phyloP scores from a whole-genome alignment of 2,888 invertebrate genomes.

The Polydrusus cervinus region DNA sequence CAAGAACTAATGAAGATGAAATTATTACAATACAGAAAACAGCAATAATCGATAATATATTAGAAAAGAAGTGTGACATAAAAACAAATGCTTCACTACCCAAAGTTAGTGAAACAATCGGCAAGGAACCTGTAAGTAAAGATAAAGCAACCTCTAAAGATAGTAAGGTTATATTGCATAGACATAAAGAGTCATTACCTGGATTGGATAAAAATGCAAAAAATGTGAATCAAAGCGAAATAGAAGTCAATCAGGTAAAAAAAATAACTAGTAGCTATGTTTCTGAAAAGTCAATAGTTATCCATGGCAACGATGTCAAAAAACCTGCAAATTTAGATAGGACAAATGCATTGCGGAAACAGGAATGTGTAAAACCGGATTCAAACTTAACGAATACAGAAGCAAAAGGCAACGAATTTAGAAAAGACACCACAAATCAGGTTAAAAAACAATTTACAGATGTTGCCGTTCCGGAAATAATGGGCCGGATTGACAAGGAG shows the following conservation, averaged over 20 bases:
- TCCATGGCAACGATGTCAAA: no score
- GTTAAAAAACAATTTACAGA: not conserved
- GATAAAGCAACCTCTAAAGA: not conserved
- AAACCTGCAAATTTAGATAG: no score
- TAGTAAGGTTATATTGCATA: not conserved
- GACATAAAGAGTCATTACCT: not conserved
- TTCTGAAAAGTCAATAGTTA: no score
- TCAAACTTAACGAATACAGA: not conserved
- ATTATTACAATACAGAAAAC: not conserved
- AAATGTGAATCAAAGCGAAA: no score
- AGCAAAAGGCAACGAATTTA: not conserved
- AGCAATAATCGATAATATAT: not conserved
- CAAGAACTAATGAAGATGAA: no score
- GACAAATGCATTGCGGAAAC: not conserved
- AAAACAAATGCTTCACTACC: not conserved
- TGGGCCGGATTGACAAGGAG: not conserved
- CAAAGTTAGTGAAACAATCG: not conserved
- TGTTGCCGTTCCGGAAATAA: not conserved
- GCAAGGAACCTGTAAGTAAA: not conserved
- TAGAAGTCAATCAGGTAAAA: no score
- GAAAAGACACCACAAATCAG: not conserved
- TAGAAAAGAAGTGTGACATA: not conserved
- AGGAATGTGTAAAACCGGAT: not conserved
- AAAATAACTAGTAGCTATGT: no score
- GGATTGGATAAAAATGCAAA: no score